A percentile compares a stretch with the other conserved stretches of the same genome.
These are phyloP conservation scores for Ammodytes dubius DNA, from an alignment of 2,113 vertebrate genomes.

Conservation along the genomic window DNA sequence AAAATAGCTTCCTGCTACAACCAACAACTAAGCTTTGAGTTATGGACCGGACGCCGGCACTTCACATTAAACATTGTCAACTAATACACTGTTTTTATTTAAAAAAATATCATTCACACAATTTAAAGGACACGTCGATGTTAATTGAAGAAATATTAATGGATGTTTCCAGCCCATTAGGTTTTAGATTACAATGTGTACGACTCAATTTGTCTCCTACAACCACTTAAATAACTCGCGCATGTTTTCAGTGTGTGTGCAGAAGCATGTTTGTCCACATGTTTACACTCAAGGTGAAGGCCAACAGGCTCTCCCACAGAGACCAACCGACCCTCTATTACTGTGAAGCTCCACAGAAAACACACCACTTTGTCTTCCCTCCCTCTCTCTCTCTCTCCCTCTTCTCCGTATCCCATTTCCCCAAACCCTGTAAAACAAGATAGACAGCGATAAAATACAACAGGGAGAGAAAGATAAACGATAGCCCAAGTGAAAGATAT, in stretches of 20 bases:
- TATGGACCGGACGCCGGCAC: neutral
- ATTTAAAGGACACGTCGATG: neutral
- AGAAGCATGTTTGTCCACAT: constrained; percentile 49
- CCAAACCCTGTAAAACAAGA: constrained; percentile 75
- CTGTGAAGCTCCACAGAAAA: constrained; percentile 61
- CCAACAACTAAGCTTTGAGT: neutral
- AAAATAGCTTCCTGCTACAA: neutral
- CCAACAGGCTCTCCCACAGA: constrained; percentile 58
- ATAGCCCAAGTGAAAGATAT: constrained; percentile 66
- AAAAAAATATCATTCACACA: neutral
- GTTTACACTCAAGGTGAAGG: constrained; percentile 70
- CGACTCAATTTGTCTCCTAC: neutral
- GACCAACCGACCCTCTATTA: constrained; percentile 32
- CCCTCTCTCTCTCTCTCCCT: constrained; percentile 7
- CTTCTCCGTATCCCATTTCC: constrained; percentile 73
- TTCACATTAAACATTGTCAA: too few relatives aligned
- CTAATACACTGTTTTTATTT: neutral
- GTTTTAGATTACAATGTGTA: neutral
- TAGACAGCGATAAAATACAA: constrained; percentile 70
- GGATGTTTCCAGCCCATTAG: neutral
- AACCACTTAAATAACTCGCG: constrained; percentile 18
- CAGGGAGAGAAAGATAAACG: constrained; percentile 70
- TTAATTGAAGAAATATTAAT: constrained; percentile 2
- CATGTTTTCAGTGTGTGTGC: constrained; percentile 37
- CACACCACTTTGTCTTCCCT: constrained; percentile 69